These are phyloP conservation scores for Gavialis gangeticus DNA, from an alignment of 2,113 vertebrate species.

Conservation along the genomic window DNA sequence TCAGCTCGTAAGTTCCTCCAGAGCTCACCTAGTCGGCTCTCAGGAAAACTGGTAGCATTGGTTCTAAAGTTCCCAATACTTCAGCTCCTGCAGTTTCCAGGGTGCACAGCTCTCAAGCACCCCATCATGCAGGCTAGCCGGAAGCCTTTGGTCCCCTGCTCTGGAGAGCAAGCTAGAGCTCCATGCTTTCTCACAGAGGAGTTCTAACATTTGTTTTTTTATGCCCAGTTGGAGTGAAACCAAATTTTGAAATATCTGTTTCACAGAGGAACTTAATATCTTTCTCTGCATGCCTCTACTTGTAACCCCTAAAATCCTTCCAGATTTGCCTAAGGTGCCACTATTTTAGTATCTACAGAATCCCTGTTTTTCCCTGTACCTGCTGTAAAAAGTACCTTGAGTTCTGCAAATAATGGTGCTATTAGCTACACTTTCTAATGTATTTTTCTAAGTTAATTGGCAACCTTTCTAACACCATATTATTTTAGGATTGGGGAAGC, in stretches of 20 bases:
- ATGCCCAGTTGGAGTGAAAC: not conserved
- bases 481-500: not conserved
- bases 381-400: not conserved
- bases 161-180: not conserved
- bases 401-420: not conserved
- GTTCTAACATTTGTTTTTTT: not conserved
- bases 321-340: not conserved
- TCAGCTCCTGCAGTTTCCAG: not conserved
- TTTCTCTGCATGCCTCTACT: not conserved
- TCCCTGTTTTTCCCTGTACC: not conserved
- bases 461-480: slow-evolving; percentile 17
- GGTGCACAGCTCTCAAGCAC: not conserved
- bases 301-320: not conserved
- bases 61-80: not conserved
- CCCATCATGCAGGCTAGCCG: not conserved
- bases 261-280: not conserved
- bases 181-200: not conserved
- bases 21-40: not conserved
- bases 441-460: not conserved
- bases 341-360: not conserved
- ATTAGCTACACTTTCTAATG: slow-evolving; percentile 8
- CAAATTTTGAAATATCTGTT: not conserved
- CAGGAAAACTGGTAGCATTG: not conserved
- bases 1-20: not conserved
- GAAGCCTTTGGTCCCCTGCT: not conserved